Conservation (phyloP, 2,113 vertebrate species). For the Perccottus glenii region DNA sequence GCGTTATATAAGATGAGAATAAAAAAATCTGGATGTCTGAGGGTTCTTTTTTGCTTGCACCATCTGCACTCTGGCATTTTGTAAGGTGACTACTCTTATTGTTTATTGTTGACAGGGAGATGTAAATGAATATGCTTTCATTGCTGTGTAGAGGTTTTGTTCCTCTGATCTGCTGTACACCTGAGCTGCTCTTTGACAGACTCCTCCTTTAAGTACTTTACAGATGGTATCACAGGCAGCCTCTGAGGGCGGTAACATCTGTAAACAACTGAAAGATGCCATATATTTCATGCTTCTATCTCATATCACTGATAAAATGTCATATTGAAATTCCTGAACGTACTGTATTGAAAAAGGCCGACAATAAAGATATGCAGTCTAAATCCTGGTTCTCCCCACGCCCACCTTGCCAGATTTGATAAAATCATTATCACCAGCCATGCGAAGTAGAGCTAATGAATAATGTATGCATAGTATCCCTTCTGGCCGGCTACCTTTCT, state of each 20-base stretch:
- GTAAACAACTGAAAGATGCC: constrained; percentile 31
- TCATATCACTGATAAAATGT: constrained; percentile 40
- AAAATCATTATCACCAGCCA: constrained; percentile 70
- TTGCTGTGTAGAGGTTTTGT: constrained; percentile 11
- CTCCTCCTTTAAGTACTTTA: constrained; percentile 50
- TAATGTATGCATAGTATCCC: constrained; percentile 66
- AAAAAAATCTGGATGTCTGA: constrained; percentile 35
- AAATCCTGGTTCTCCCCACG: constrained; percentile 20
- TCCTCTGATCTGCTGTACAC: constrained; percentile 23
- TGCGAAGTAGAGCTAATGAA: constrained; percentile 63
- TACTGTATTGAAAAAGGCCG: constrained; percentile 39
- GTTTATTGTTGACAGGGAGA: constrained; percentile 19
- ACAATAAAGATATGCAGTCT: constrained; percentile 23
- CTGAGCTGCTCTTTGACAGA: constrained; percentile 39
- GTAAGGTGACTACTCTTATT: constrained; percentile 16
- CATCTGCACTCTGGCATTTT: constrained; percentile 18
- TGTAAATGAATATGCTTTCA: constrained; percentile 8
- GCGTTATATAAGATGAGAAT: constrained; percentile 45
- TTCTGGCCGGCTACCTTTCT: constrained; percentile 48
- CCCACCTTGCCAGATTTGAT: constrained; percentile 70
- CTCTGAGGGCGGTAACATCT: constrained; percentile 33
- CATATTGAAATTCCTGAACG: constrained; percentile 55
- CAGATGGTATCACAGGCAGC: constrained; percentile 29
- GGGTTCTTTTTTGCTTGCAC: constrained; percentile 21
- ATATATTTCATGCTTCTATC: constrained; percentile 39